Conservation (phyloP, 2,113 vertebrate species). For the Esox niger region DNA sequence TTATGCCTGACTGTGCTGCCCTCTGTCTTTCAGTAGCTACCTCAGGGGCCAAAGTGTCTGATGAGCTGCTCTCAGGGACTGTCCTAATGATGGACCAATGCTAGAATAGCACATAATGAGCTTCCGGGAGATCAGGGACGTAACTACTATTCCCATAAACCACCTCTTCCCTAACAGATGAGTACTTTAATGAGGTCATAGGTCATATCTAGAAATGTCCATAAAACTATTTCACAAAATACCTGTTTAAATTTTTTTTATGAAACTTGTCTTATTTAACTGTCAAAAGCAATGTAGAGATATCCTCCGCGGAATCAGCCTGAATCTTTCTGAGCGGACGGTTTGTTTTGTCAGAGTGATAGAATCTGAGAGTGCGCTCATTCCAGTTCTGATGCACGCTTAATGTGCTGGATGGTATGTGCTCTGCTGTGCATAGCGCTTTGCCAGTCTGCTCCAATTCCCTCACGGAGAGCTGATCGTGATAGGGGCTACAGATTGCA, state of each 20-base stretch:
- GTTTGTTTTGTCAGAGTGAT: not conserved
- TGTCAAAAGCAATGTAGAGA: no score
- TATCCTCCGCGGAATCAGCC: not conserved
- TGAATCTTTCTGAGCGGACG: not conserved
- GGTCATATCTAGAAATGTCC: no score
- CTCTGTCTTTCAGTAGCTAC: not conserved
- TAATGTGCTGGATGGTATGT: constrained; percentile 35
- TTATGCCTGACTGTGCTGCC: not conserved
- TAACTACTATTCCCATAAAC: constrained; percentile 2
- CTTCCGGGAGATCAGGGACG: not conserved
- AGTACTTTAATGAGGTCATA: not conserved
- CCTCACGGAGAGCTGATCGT: constrained; percentile 37
- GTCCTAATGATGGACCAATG: not conserved
- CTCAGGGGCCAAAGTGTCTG: not conserved
- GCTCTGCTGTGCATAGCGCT: constrained; percentile 35
- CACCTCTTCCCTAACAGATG: not conserved
- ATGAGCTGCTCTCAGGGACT: not conserved
- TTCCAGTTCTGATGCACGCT: constrained; percentile 40
- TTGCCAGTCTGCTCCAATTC: constrained; percentile 43
- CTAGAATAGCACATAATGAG: not conserved
- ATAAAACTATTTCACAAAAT: no score
- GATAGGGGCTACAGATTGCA: constrained; percentile 22
- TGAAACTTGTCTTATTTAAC: no score
- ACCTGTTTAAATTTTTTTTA: no score
- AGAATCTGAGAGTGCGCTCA: constrained; percentile 22